Base-by-base conservation (phyloP, 2,797 vertebrate species). In the Aselliscus stoliczkanus region DNA sequence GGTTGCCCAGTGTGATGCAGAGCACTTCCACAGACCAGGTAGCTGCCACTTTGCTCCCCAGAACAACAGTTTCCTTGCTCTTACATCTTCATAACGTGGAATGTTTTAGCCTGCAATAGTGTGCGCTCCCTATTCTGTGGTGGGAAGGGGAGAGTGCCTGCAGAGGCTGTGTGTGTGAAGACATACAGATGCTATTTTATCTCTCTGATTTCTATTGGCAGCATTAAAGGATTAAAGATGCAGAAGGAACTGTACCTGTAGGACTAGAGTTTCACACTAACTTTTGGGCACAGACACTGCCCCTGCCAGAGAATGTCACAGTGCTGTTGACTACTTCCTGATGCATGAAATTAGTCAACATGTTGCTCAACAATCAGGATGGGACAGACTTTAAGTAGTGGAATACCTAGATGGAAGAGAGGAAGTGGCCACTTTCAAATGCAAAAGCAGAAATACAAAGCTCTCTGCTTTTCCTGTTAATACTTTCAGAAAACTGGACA, bases 401-500 rank as follows among this genome's bases (percentile, higher is more conserved):
- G 15, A 31, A 52, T 23, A 67, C n/a, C 47, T 60, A 52, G 25
- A 21, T 14, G 34, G 52, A 90, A 9, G 54, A 56, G 13, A 93
- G 31, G 37, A 77, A 94, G 84, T 34, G n/a, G 37, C 17, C 9
- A 76, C 60, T 88, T 81, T 54, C 60, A 76, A 94, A 67, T 42
- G n/a, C 64, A 94, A 65, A 52, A 69, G 64, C 44, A 79, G 44
- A 94, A 90, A 88, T 25, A 89, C 87, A 58, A 88, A 90, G n/a
- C 7, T 75, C 23, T 44, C 17, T 87, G n/a, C 17, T 70, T 87
- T 85, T 65, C 39, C 47, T 58, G 7, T 47, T 18, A 25, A 37
- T 42, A 89, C 9, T 27, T 88, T 85, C 18, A 42, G 65, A 91
- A 88, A 93, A 65, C 4, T 8, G 54, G 23, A 79, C 4, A 54